These are phyloP conservation scores for Rhopalosiphum maidis DNA, from an alignment of 1,140 invertebrate species.

Conservation along the genomic window DNA sequence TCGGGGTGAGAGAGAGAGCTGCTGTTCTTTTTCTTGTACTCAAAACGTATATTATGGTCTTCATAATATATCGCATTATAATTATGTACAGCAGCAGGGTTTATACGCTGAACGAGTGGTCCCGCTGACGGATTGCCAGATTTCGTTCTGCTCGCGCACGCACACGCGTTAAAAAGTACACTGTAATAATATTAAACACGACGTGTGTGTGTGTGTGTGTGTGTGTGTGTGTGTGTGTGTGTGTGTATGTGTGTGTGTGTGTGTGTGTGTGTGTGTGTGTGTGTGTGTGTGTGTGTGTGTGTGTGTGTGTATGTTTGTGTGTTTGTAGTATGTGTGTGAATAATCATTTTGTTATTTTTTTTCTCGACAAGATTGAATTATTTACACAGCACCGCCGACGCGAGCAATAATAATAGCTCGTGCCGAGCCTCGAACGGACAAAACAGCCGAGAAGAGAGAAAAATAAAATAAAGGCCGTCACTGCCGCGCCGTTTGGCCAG, in stretches of 20 bases:
- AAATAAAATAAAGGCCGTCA: neutral
- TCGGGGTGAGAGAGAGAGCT: neutral
- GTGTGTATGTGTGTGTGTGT: too few relatives aligned
- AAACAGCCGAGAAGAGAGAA: neutral
- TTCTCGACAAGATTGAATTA: slow-evolving; percentile 6
- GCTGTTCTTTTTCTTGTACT: neutral
- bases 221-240: too few relatives aligned
- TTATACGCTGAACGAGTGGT: neutral
- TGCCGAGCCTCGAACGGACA: neutral
- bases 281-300: too few relatives aligned
- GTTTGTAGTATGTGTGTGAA: neutral
- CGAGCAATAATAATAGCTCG: slow-evolving; percentile 32
- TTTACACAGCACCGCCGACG: neutral
- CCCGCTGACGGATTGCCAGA: slow-evolving; percentile 15
- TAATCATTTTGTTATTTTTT: slow-evolving; percentile 9
- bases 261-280: too few relatives aligned
- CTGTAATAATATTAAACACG: neutral
- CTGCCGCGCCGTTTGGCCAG: neutral
- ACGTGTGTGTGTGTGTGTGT: too few relatives aligned
- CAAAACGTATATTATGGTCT: neutral
- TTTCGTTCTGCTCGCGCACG: neutral
- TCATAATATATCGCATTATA: neutral
- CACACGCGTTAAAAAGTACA: slow-evolving; percentile 1
- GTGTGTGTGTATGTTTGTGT: neutral
- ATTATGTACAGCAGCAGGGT: neutral